Percentiles rank a stretch among this genome's conserved stretches.
phyloP scores from a whole-genome alignment of 2,797 vertebrate species.

The Trachops cirrhosus region DNA sequence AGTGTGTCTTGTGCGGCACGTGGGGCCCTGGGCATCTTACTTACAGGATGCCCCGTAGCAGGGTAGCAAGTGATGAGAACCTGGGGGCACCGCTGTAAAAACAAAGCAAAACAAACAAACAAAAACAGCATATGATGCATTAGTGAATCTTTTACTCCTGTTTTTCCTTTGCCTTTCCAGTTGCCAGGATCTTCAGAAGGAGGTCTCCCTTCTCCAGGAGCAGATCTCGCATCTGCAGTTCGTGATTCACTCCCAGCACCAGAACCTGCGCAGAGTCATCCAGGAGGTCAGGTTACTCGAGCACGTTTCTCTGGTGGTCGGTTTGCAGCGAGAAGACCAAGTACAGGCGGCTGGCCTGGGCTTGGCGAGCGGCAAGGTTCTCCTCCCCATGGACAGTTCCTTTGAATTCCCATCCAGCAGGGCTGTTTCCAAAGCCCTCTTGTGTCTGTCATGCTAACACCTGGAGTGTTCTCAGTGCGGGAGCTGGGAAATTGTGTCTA shows the following conservation, averaged over 20 bases:
- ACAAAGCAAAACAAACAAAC: neutral
- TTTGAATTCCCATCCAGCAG: neutral
- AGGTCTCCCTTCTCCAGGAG: conserved; percentile 76
- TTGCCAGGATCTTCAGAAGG: conserved; percentile 68
- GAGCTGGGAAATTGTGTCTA: neutral
- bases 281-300: conserved; percentile 78
- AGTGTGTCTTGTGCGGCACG: rapidly evolving
- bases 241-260: conserved; percentile 81
- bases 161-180: conserved; percentile 46
- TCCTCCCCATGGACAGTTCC: neutral
- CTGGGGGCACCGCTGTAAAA: neutral
- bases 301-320: neutral
- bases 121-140: neutral
- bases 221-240: conserved; percentile 81
- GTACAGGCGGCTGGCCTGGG: neutral
- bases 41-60: rapidly evolving
- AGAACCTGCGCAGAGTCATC: conserved; percentile 72
- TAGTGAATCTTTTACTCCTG: neutral
- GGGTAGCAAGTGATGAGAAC: neutral
- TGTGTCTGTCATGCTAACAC: neutral
- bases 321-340: neutral
- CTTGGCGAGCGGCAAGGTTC: neutral
- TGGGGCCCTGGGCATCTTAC: neutral
- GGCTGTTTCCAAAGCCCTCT: neutral
- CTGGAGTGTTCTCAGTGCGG: neutral